Evolutionary conservation across 2,113 vertebrate species (phyloP).

Genomic region (Sorex fumeus): DNA sequence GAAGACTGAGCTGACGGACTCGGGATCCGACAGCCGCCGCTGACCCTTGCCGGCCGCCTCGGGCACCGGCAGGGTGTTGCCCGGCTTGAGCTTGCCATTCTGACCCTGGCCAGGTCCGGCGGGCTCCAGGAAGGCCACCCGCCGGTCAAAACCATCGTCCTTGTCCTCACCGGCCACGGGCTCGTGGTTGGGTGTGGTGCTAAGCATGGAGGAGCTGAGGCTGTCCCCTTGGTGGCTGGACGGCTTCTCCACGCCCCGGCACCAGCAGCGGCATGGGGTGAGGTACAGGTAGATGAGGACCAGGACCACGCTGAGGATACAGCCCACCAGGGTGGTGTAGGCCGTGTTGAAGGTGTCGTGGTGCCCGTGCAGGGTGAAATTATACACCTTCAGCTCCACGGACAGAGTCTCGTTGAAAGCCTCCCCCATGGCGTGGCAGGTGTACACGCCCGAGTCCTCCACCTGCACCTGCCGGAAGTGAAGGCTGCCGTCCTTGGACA

Average conservation of each 20-base stretch:
- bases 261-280: conserved; percentile 97
- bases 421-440: conserved; percentile 93
- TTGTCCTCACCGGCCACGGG: conserved; percentile 85
- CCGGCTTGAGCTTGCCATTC: conserved; percentile 94
- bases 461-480: conserved; percentile 88
- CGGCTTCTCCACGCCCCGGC: conserved; percentile 90
- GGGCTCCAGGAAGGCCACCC: conserved; percentile 92
- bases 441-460: conserved; percentile 94
- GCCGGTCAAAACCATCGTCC: conserved; percentile 89
- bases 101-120: conserved; percentile 90
- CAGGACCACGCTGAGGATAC: conserved; percentile 96
- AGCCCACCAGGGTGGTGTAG: conserved; percentile 98
- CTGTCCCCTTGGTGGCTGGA: conserved; percentile 93
- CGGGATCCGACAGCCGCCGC: conserved; percentile 96
- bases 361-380: conserved; percentile 92
- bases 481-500: conserved; percentile 92
- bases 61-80: conserved; percentile 87
- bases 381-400: conserved; percentile 95
- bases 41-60: conserved; percentile 89
- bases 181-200: conserved; percentile 94
- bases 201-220: conserved; percentile 97
- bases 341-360: conserved; percentile 96
- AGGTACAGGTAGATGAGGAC: conserved; percentile 98
- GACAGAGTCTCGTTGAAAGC: conserved; percentile 96
- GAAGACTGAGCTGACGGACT: conserved; percentile 98